Evolutionary conservation across 2,113 vertebrate species (phyloP).

Genomic region (Sander lucioperca): DNA sequence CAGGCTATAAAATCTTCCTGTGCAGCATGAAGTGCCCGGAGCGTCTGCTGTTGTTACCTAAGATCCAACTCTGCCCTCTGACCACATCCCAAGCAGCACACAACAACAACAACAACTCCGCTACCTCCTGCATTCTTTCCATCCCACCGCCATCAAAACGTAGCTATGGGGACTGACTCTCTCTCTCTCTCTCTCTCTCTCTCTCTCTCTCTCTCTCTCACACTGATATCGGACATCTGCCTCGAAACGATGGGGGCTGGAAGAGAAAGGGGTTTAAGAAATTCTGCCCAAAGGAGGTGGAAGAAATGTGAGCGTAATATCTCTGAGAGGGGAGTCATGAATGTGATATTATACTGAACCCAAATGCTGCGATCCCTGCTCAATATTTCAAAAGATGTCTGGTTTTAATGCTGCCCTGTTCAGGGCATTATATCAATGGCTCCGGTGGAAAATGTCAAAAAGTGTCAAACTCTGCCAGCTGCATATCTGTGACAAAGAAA

Average conservation of each 20-base stretch:
- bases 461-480: conserved; percentile 63
- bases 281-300: conserved; percentile 73
- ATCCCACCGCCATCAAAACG: conserved; percentile 53
- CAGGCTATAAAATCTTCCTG: conserved; percentile 55
- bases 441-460: conserved; percentile 57
- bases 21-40: conserved; percentile 54
- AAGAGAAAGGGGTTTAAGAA: conserved; percentile 46
- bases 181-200: neutral
- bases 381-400: conserved; percentile 76
- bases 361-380: conserved; percentile 61
- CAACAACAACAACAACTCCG: conserved; percentile 25
- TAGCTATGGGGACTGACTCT: conserved; percentile 60
- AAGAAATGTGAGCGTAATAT: conserved; percentile 81
- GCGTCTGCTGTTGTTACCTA: conserved; percentile 62
- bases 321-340: conserved; percentile 69
- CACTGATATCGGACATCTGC: conserved; percentile 60
- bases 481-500: conserved; percentile 23
- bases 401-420: conserved; percentile 57
- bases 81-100: conserved; percentile 46
- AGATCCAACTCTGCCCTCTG: conserved; percentile 63
- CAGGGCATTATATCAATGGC: conserved; percentile 48
- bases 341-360: conserved; percentile 68
- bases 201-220: neutral
- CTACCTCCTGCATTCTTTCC: conserved; percentile 32
- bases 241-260: conserved; percentile 47